Conservation (phyloP, 2,888 invertebrate genomes). For the Labia minor region DNA sequence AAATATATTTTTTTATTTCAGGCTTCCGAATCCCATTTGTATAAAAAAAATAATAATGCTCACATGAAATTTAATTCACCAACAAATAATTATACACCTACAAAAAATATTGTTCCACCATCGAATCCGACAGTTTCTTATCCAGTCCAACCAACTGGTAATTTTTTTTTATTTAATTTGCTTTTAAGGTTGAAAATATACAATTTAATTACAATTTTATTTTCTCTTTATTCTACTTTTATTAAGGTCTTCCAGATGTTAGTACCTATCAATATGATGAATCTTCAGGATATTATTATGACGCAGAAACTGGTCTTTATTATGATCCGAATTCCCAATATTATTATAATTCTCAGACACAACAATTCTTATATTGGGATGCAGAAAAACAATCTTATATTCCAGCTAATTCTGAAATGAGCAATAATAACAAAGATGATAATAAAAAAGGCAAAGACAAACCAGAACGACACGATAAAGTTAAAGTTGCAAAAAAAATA, state of each 20-base stretch:
- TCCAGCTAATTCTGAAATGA: slow-evolving; percentile 36
- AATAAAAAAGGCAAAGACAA: slow-evolving; percentile 59
- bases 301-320: slow-evolving; percentile 82
- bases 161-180: neutral
- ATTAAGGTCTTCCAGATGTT: slow-evolving; percentile 67
- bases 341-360: slow-evolving; percentile 85
- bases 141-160: neutral
- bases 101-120: neutral
- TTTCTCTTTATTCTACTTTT: slow-evolving; percentile 17
- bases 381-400: slow-evolving; percentile 54
- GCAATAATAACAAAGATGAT: slow-evolving; percentile 40
- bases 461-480: slow-evolving; percentile 71
- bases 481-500: slow-evolving; percentile 93
- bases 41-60: neutral
- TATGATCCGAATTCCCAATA: slow-evolving; percentile 94
- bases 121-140: neutral
- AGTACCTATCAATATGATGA: slow-evolving; percentile 89
- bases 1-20: neutral
- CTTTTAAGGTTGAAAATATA: neutral
- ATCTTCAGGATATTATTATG: slow-evolving; percentile 91
- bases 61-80: neutral
- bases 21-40: neutral
- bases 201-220: neutral
- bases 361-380: slow-evolving; percentile 94
- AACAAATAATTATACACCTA: neutral